A percentile compares a stretch with the other conserved stretches of the same genome.
Conservation (phyloP, 2,113 vertebrate species). For the Siphamia tubifer region DNA sequence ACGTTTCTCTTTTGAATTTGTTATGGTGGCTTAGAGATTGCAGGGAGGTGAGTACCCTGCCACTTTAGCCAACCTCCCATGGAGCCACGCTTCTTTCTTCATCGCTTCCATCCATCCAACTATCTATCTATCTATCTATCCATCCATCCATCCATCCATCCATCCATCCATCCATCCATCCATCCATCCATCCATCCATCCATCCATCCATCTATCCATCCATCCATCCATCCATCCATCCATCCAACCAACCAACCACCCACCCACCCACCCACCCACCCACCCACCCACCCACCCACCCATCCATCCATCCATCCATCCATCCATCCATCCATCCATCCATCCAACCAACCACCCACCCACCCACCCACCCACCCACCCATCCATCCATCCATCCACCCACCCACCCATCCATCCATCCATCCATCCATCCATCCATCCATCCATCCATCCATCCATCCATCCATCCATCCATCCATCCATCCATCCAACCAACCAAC, state of each 20-base stretch:
- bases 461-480: conserved; percentile 12
- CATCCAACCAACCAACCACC: conserved; percentile 10
- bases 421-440: conserved; percentile 17
- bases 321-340: conserved; percentile 12
- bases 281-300: too few relatives aligned
- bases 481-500: conserved; percentile 5
- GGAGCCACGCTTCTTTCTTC: too few relatives aligned
- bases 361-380: conserved; percentile 12
- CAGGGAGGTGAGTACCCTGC: conserved; percentile 51
- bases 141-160: conserved; percentile 11
- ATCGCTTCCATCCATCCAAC: conserved; percentile 13
- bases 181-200: conserved; percentile 18
- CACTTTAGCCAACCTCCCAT: conserved; percentile 64
- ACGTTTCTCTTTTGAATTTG: conserved; percentile 60
- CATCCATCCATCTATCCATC: conserved; percentile 20
- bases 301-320: conserved; percentile 15
- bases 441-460: conserved; percentile 15
- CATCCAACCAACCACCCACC: too few relatives aligned
- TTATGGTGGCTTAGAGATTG: conserved; percentile 41
- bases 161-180: conserved; percentile 9
- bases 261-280: too few relatives aligned
- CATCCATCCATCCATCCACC: conserved; percentile 13
- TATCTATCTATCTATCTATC: conserved; percentile 20
- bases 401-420: conserved; percentile 16
- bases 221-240: conserved; percentile 15